These are phyloP conservation scores for Trinorchestia longiramus DNA, from an alignment of 1,140 invertebrate species.

Conservation along the genomic window DNA sequence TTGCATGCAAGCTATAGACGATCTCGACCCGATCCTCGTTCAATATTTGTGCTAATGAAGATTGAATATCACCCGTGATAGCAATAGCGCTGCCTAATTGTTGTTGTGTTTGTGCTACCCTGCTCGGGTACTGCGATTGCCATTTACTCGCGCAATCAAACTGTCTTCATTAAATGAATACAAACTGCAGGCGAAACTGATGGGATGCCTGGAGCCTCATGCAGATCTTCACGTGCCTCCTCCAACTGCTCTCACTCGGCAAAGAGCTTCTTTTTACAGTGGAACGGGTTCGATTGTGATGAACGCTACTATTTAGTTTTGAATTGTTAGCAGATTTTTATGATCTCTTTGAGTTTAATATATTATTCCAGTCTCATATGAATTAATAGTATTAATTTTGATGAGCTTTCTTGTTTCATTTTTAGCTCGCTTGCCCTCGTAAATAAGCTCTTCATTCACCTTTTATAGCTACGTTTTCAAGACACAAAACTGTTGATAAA, in stretches of 20 bases:
- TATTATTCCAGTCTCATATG: too few species aligned
- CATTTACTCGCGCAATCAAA: constrained; percentile 25
- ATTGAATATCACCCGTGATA: constrained; percentile 39
- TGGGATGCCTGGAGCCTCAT: background rate
- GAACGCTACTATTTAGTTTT: background rate
- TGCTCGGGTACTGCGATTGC: constrained; percentile 16
- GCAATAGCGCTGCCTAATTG: constrained; percentile 48
- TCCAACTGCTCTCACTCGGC: background rate
- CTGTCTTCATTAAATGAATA: constrained; percentile 43
- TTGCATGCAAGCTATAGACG: background rate
- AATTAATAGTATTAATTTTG: too few species aligned
- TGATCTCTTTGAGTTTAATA: too few species aligned
- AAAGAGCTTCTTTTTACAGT: background rate
- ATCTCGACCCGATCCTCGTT: background rate
- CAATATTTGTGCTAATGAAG: constrained; percentile 46
- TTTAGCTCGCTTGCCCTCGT: background rate
- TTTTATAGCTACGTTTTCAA: background rate
- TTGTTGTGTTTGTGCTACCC: background rate
- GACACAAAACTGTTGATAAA: too few species aligned
- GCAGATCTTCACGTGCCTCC: background rate
- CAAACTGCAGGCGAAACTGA: background rate
- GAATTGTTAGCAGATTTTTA: too few species aligned
- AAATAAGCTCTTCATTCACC: background rate
- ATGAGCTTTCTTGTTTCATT: too few species aligned
- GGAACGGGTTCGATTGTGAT: background rate